Base-by-base conservation (phyloP, 2,797 vertebrate species). In the Lycodopsis pacificus region DNA sequence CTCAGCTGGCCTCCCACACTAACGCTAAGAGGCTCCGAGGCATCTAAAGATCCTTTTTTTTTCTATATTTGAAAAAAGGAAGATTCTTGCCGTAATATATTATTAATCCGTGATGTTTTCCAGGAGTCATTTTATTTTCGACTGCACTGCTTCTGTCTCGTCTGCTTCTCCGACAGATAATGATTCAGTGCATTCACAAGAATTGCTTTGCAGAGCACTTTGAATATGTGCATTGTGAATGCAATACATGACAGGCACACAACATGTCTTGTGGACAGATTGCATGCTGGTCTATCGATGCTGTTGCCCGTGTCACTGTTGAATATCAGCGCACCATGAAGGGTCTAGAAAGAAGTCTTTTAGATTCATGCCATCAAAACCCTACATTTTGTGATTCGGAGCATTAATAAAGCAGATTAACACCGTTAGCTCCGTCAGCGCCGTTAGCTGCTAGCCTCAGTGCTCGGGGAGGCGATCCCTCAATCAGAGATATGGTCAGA, bases 1-100 rank as follows among this genome's bases (percentile, higher is more conserved):
- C 57, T 84, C 62, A 46, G 65, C 57, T 46, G 62, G 44, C 46
- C 74, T 71, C 56, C 82, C 74, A 86, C 76, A 70, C 65, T 19
- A 46, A 63, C 22, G 2, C 56, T 61, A 67, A 81, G 62, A 66
- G 69, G 7, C 17, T 67, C 40, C 57, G 61, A 85, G 58, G 79
- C 81, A 71, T 67, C 54, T 65, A 40, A 71, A 58, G 30, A 65
- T 64, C 17, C 25, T 25, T 27, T 30, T 30, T 22, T 66, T 54
- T 38, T 20, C 62, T 64, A 40, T 48, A 51, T 79, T 34, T 27
- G 30, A 32, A 17, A n/a, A 27, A 14, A 0, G 2, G 63, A 49
- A 76, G 20, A 19, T 62, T 64, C 46, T 42, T 5, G 27, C 64
- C 32, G 49, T 27, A 44, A 38, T 38, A 36, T 32, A 65, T 65